phyloP scores from a whole-genome alignment of 2,888 invertebrate species.

The Cerastis rubricosa region DNA sequence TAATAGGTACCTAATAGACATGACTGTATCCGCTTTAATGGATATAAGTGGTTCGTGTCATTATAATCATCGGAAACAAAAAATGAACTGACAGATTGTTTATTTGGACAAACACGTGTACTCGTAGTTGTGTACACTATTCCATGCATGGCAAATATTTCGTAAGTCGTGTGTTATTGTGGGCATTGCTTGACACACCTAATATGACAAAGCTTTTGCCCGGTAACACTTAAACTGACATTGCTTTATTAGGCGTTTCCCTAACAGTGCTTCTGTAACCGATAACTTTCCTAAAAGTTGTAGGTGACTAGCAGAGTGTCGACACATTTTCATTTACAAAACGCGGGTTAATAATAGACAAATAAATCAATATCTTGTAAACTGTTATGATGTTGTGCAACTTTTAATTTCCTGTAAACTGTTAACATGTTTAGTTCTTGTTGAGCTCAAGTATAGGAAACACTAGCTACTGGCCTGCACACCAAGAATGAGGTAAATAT shows the following conservation, averaged over 20 bases:
- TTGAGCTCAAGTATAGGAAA: background rate
- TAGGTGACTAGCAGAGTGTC: background rate
- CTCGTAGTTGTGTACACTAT: background rate
- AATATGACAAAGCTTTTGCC: background rate
- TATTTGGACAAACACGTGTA: slow-evolving; percentile 18
- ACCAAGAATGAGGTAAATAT: background rate
- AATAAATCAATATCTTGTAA: background rate
- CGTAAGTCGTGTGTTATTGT: background rate
- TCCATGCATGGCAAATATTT: background rate
- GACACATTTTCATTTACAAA: background rate
- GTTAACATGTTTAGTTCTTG: background rate
- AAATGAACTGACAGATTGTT: background rate
- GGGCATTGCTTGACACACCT: background rate
- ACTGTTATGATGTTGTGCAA: background rate
- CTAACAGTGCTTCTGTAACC: background rate
- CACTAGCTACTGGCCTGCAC: background rate
- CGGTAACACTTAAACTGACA: background rate
- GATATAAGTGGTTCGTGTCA: slow-evolving; percentile 27
- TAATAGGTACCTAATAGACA: slow-evolving; percentile 56
- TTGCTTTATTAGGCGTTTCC: background rate
- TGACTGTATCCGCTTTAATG: slow-evolving; percentile 66
- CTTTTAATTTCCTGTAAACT: background rate
- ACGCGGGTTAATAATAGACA: background rate
- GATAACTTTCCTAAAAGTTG: background rate
- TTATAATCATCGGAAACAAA: slow-evolving; percentile 14